Evolutionary conservation across 1,140 invertebrate genomes (phyloP), one percentile per base, ranked within the genome.

Genomic region (Drosophila carrolli): DNA sequence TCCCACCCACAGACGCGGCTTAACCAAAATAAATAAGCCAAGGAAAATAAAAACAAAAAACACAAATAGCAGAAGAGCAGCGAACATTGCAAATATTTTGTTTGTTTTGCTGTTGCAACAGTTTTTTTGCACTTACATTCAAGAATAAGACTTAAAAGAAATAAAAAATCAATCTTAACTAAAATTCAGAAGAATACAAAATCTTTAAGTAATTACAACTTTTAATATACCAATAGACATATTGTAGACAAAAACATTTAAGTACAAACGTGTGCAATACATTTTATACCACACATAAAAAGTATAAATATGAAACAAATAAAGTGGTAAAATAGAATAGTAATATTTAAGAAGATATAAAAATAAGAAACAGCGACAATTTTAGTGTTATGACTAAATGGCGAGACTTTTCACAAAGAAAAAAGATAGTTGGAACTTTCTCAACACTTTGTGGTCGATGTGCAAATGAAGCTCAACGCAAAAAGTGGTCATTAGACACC

Each of bases 401-500:
- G 5, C 60, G 29, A 5, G 37, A 37, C 8, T 38, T 53, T 68
- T 23, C n/a, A 8, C 9, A 7, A 23, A 32, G 43, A 41, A 37
- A n/a, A 43, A 23, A 13, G 0, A 19, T 27, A 16, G 29, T 41
- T 4, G 10, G 16, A 67, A 61, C 70, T 66, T 89, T 81, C 75
- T 16, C 43, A 29, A 82, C 83, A 71, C 77, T 88, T 88, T 86
- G 79, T 57, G 84, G 84, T 84, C 84, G 77, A 88, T 88, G 84
- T 88, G 84, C 84, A 88, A 88, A 88, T 88, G 76, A 88, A 89
- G 76, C 77, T 58, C 54, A 75, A 71, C 67, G 71, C 75, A 73
- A 76, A 67, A 75, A 70, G 78, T 78, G 82, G 82, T 88, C 82
- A 82, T 72, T 72, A 70, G 43, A 56, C 16, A 44, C 2, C 47